Evolutionary conservation across 2,797 vertebrate genomes (phyloP).

Genomic region (Falco naumanni): DNA sequence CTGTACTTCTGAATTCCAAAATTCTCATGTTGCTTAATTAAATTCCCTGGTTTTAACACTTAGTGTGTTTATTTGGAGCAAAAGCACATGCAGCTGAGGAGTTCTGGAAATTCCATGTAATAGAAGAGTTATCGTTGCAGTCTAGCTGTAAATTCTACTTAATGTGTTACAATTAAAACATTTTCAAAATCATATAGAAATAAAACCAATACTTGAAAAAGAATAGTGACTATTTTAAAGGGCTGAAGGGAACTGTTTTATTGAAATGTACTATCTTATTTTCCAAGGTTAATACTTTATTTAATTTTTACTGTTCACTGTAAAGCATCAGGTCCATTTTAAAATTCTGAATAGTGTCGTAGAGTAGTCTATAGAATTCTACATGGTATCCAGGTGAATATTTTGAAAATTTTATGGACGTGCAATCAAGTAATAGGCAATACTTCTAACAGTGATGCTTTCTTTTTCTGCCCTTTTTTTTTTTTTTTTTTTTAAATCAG

Average conservation of each 20-base stretch:
- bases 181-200: not conserved
- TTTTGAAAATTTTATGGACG: not conserved
- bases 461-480: conserved; percentile 1
- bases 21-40: not conserved
- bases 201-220: not conserved
- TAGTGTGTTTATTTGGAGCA: conserved; percentile 6
- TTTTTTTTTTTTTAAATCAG: conserved; percentile 72
- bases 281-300: not conserved
- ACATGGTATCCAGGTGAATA: not conserved
- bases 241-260: not conserved
- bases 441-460: conserved; percentile 24
- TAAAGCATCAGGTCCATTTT: not conserved
- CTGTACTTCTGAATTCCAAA: not conserved
- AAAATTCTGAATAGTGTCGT: not conserved
- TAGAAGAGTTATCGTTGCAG: not conserved
- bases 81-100: not conserved
- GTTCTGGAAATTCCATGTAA: not conserved
- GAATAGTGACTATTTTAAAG: not conserved
- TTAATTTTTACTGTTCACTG: not conserved
- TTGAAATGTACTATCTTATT: not conserved
- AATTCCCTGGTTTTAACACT: not conserved
- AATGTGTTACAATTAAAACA: not conserved
- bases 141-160: not conserved
- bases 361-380: not conserved
- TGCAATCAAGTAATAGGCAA: not conserved